Base-by-base conservation (phyloP, 2,113 vertebrate genomes). In the Heliornis fulica region DNA sequence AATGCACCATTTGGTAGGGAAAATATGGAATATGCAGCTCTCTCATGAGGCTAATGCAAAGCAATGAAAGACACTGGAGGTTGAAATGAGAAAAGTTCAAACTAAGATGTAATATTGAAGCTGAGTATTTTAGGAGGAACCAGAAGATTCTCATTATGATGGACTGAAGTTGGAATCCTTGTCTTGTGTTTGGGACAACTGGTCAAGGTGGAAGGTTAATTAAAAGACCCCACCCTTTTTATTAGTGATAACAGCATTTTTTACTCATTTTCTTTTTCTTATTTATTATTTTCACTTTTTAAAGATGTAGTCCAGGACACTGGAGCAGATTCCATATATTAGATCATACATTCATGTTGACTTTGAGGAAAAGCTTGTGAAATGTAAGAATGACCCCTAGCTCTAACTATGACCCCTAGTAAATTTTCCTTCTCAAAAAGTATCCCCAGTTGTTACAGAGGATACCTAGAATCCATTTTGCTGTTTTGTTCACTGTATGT, bases 301-400 rank as follows among this genome's bases (percentile, higher is more conserved):
- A 66, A 29, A 21, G 69, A 1, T 51, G 13, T 43, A 40, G 56
- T 60, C 34, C 23, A 65, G 16, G n/a, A 26, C 20, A 53, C 10
- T 43, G 26, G 16, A 59, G 43, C 4, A 8, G 7, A 29, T 69
- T 59, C 34, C 11, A 20, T 59, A 20, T 59, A 10, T 25, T 74
- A 56, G 17, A 5, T 10, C 28, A 15, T 57, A 69, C 2, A 0
- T 1, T 53, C 11, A 79, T 74, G 29, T 12, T 3, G 1, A 8
- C 34, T 90, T 20, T 0, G 1, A 59, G 17, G 21, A 25, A 61
- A 84, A 23, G 6, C 59, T 72, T 69, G 43, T 51, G 20, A 15
- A 34, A 36, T 53, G 9, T 43, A 48, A 56, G 18, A 31, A 65
- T 61, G 34, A 45, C 34, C 2, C 2, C 15, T 65, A 34, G 4